Evolutionary conservation across 2,113 vertebrate genomes (phyloP).

Genomic region (Carlito syrichta): DNA sequence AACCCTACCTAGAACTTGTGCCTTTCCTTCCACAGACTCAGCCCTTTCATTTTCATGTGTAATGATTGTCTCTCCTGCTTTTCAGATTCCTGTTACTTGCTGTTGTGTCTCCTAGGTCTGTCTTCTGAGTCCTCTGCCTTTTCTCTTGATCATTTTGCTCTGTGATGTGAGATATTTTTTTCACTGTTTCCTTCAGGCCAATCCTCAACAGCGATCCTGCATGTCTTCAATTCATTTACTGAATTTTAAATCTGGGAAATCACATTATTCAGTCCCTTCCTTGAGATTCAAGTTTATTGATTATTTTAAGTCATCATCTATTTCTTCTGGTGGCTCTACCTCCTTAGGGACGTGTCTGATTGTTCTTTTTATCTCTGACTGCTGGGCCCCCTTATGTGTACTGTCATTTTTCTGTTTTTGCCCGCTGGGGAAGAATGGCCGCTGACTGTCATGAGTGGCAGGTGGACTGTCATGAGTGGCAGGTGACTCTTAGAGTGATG

Average conservation of each 20-base stretch:
- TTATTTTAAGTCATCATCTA: neutral
- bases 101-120: neutral
- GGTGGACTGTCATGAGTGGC: neutral
- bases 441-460: too few relatives aligned
- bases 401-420: neutral
- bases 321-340: neutral
- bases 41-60: neutral
- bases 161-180: neutral
- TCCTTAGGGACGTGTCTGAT: neutral
- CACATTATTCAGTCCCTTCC: neutral
- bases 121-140: neutral
- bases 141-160: neutral
- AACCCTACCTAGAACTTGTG: neutral
- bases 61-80: neutral
- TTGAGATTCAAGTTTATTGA: neutral
- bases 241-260: neutral
- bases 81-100: neutral
- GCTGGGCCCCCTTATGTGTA: neutral
- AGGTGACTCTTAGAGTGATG: neutral
- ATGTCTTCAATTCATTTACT: neutral
- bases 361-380: neutral
- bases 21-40: neutral
- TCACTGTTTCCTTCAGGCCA: neutral
- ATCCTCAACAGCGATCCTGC: neutral
- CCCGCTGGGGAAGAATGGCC: fast-evolving